Base-by-base conservation (phyloP, 30 jellyfish, hydroid and myxozoan species). In the Haliclystus octoradiatus region DNA sequence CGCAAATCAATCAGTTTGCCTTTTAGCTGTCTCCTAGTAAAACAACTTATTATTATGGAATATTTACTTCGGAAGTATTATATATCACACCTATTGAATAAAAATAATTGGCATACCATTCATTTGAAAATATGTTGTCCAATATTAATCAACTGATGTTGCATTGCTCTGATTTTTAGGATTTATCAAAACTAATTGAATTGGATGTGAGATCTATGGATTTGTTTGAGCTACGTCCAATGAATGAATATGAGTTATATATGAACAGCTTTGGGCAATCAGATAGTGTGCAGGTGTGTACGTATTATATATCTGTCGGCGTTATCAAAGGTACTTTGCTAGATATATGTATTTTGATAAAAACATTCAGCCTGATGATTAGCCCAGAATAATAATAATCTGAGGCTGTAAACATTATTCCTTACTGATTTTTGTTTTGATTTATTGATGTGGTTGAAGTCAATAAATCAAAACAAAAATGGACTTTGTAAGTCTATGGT, bases 261-360 rank as follows among this genome's bases (percentile, higher is more conserved):
- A 88, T 88, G 97, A 88, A 88, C 47, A 88, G 90, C 65, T 88
- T 79, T 57, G 97, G 97, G 0, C 69, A 83, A 51, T 63, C 94
- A 34, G 85, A 81, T 61, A 66, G 89, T 26, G 79, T 52, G 2
- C 97, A 88, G 76, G 93, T 79, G 33, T 19, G 67, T 0, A 2
- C n/a, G 15, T 26, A 14, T 0, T 61, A 15, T 61, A 15, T 0
- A 12, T 14, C n/a, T n/a, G n/a, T 12, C n/a, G 14, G n/a, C 61
- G n/a, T 14, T 47, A n/a, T 47, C n/a, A 47, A 47, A n/a, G n/a
- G n/a, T n/a, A n/a, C n/a, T n/a, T n/a, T n/a, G n/a, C n/a, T n/a
- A n/a, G n/a, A n/a, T n/a, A n/a, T n/a, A n/a, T n/a, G n/a, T n/a
- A n/a, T n/a, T n/a, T n/a, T n/a, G n/a, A n/a, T n/a, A n/a, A n/a